Percentiles rank a stretch among this genome's conserved stretches.
phyloP scores from a whole-genome alignment of 2,113 vertebrate species.

The Sterna hirundo region DNA sequence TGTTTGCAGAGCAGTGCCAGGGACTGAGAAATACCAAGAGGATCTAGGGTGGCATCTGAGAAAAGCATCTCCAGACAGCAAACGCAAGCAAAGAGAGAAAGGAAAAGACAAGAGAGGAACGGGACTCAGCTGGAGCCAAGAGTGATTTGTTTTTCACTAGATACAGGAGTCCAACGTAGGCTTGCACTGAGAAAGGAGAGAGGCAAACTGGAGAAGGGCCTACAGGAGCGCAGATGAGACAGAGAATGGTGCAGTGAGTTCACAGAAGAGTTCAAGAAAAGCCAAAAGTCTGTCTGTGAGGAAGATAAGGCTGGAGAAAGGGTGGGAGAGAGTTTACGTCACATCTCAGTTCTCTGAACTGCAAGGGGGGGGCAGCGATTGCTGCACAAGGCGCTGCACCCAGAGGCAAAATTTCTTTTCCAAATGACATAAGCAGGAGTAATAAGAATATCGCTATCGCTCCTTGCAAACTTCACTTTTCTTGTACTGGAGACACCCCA shows the following conservation, averaged over 20 bases:
- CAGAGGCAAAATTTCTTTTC: neutral
- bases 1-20: neutral
- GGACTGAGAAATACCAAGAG: neutral
- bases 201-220: neutral
- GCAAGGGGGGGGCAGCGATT: neutral
- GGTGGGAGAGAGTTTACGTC: neutral
- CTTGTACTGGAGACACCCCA: neutral
- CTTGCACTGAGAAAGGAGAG: neutral
- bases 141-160: neutral
- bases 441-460: neutral
- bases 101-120: neutral
- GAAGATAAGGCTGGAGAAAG: constrained; percentile 28
- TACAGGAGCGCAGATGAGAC: neutral
- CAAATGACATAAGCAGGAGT: neutral
- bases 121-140: neutral
- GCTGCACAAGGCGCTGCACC: rapidly evolving
- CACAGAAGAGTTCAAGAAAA: neutral
- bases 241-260: neutral
- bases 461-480: neutral
- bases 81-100: neutral
- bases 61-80: neutral
- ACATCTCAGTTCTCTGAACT: neutral
- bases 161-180: neutral
- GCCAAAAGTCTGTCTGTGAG: neutral
- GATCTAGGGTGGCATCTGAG: neutral